Evolutionary conservation across 2,888 invertebrate species (phyloP).

Genomic region (Merodon equestris): DNA sequence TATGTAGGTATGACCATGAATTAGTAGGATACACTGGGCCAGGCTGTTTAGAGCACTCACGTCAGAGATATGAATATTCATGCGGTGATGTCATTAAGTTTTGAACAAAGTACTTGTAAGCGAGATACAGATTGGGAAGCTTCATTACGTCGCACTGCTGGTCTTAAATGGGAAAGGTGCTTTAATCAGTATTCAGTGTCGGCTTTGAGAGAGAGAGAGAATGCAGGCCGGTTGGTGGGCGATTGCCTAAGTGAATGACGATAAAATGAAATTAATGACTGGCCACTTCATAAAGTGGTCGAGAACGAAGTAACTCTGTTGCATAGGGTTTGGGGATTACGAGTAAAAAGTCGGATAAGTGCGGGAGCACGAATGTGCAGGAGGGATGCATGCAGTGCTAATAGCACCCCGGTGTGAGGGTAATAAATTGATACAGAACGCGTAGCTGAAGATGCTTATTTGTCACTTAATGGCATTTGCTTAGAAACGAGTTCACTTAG

Average conservation of each 20-base stretch:
- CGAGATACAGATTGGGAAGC: too few species aligned
- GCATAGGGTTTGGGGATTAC: too few species aligned
- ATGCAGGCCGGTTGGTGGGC: background rate
- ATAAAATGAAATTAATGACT: constrained; percentile 46
- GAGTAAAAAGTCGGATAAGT: constrained; percentile 31
- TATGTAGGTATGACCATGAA: constrained; percentile 45
- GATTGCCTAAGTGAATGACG: constrained; percentile 26
- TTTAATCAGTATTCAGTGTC: too few species aligned
- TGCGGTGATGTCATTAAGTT: constrained; percentile 38
- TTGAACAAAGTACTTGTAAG: too few species aligned
- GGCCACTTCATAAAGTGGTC: constrained; percentile 16
- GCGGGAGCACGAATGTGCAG: constrained; percentile 27
- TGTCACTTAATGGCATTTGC: too few species aligned
- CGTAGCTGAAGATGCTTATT: too few species aligned
- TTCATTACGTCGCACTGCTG: too few species aligned
- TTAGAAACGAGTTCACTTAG: too few species aligned
- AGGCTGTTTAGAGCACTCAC: constrained; percentile 1
- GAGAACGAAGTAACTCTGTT: background rate
- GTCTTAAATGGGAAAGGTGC: too few species aligned
- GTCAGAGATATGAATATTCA: background rate
- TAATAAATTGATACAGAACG: background rate
- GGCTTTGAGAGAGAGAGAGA: too few species aligned
- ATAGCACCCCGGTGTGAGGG: background rate
- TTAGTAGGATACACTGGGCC: constrained; percentile 32
- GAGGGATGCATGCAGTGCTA: background rate